A percentile compares a stretch with the other conserved stretches of the same genome.
Evolutionary conservation across 1,140 invertebrate genomes (phyloP).

Genomic region (Trissolcus basalis): DNA sequence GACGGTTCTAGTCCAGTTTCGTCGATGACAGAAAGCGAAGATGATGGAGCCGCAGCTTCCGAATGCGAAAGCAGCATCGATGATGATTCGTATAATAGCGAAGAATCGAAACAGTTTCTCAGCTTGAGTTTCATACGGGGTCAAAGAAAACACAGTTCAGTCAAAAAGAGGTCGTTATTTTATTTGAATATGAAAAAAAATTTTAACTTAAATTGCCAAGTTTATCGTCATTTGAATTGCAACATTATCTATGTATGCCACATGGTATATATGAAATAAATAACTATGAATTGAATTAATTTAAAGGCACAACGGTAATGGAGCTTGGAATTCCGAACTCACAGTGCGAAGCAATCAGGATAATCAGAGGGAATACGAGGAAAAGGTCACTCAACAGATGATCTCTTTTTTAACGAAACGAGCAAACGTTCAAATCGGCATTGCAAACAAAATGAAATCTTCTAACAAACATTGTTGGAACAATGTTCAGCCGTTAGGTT

Average conservation of each 20-base stretch:
- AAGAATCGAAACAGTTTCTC: slow-evolving; percentile 63
- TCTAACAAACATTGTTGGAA: slow-evolving; percentile 57
- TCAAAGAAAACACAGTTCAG: slow-evolving; percentile 15
- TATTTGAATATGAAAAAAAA: too few species aligned
- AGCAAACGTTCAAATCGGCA: slow-evolving; percentile 64
- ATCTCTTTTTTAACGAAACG: slow-evolving; percentile 78
- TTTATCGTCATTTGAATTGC: too few species aligned
- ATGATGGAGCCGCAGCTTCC: slow-evolving; percentile 62
- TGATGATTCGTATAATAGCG: slow-evolving; percentile 69
- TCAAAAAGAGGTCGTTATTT: slow-evolving; percentile 38
- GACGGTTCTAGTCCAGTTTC: slow-evolving; percentile 63
- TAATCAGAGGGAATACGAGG: slow-evolving; percentile 87
- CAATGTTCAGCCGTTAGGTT: slow-evolving; percentile 68
- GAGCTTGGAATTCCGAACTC: slow-evolving; percentile 83
- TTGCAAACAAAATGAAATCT: slow-evolving; percentile 59
- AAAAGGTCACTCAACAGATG: slow-evolving; percentile 83
- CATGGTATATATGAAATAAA: too few species aligned
- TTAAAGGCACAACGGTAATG: slow-evolving; percentile 68
- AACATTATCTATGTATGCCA: slow-evolving; percentile 1
- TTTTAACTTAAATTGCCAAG: slow-evolving; percentile 8
- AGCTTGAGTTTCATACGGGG: slow-evolving; percentile 18
- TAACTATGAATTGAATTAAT: too few species aligned
- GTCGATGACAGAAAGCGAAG: slow-evolving; percentile 66
- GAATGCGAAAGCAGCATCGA: slow-evolving; percentile 65
- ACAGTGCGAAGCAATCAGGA: slow-evolving; percentile 89